Evolutionary conservation across 2,888 invertebrate genomes (phyloP), one percentile per base, ranked within the genome.

Genomic region (Gasteruption jaculator): DNA sequence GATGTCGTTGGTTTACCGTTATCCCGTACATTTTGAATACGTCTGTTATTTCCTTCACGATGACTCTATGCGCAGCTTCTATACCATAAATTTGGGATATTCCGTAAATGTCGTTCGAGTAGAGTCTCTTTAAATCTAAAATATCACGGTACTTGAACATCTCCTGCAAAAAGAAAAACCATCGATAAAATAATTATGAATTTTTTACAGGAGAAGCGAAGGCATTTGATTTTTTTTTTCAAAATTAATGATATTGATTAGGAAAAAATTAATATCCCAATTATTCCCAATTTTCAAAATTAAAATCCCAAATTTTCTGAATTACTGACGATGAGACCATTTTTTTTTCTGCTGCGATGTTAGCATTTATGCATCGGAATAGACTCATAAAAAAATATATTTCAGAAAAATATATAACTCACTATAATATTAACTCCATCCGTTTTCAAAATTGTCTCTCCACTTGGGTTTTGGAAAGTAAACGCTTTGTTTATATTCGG

Each of bases 1-100:
- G 77, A 78, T 99, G 99, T 16, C 97, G 79, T 1, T 89, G 85
- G 73, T 97, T 92, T 3, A 99, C 95, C 6, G 83, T 82, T 60
- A 99, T 99, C 18, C 96, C 96, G 61, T 99, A 99, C 1, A 92
- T 93, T 54, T 87, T 88, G 71, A 99, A 99, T 21, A 99, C 99
- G 63, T 91, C 89, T 68, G 88, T 84, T 31, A 99, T 86, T 77
- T 99, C 99, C 73, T 86, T 90, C 8, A 92, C 85, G 41, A 99
- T 87, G 3, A 91, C 89, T 68, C 83, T 83, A 35, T 83, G 80
- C 0, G 95, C 97, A 0, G 99, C 97, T 75, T 99, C 99, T 49
- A 99, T 92, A 1, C 99, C 99, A 62, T 94, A 99, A 0, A 85
- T 89, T 43, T 81, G 77, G 0, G 92, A 89, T 58, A 99, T 85